Conservation (phyloP, 2,797 vertebrate species). For the Gila robusta region DNA sequence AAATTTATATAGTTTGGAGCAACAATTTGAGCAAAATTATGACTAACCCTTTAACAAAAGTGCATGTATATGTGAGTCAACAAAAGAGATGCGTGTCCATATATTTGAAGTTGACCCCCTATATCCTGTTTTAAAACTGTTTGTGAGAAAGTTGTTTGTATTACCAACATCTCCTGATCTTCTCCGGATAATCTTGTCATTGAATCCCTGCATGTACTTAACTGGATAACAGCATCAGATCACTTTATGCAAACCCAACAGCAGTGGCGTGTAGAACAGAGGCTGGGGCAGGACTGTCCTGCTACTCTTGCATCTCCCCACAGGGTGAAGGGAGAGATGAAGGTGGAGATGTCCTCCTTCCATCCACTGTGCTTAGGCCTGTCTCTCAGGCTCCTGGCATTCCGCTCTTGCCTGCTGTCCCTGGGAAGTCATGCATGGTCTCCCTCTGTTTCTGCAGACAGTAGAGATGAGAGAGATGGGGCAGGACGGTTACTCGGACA, state of each 20-base stretch:
- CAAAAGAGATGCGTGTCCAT: no score
- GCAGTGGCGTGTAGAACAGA: slow-evolving; percentile 4
- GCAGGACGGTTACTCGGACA: slow-evolving; percentile 93
- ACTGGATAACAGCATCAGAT: background rate
- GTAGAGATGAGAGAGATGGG: slow-evolving; percentile 97
- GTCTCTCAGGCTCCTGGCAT: slow-evolving; percentile 51
- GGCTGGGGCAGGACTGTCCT: slow-evolving; percentile 54
- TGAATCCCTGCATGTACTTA: background rate
- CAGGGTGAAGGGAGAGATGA: slow-evolving; percentile 57
- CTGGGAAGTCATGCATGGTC: slow-evolving; percentile 75
- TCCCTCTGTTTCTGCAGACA: slow-evolving; percentile 87
- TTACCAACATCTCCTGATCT: background rate
- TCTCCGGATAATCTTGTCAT: background rate
- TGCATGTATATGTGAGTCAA: background rate
- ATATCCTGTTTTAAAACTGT: background rate
- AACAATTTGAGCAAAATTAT: background rate
- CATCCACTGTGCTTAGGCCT: slow-evolving; percentile 57
- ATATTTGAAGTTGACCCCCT: background rate
- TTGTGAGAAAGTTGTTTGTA: background rate
- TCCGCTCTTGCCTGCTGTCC: slow-evolving; percentile 61
- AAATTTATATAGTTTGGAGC: background rate
- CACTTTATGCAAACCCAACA: background rate
- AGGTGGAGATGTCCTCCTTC: slow-evolving; percentile 51
- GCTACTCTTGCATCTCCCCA: slow-evolving; percentile 52
- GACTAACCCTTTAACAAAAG: background rate